Evolutionary conservation across 2,113 vertebrate species (phyloP), one percentile per base, ranked within the genome.

Genomic region (Butorides virescens): DNA sequence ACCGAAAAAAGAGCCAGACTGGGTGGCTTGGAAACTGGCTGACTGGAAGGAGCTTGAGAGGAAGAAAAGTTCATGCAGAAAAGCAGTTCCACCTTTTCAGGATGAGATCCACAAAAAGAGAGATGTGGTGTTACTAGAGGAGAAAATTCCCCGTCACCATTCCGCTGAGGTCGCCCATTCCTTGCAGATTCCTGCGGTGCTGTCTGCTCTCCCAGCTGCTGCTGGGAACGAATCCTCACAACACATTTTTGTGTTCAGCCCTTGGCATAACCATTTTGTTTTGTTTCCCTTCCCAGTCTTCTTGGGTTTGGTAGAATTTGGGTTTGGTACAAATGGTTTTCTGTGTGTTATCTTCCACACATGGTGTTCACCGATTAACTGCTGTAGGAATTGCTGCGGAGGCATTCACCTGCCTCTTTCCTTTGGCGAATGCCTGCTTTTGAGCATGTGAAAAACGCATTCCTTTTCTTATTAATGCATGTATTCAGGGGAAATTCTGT

Each of bases 401-500:
- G 52, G 4, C 7, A 3, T 15, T 36, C 37, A 6, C 55, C 49
- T 11, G 5, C 32, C 49, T 61, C 53, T 59, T 49, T 15, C 59
- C 26, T n/a, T 78, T 15, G 58, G 26, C 34, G 17, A 76, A 55
- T 16, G 32, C 9, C 16, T 39, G 12, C n/a, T 70, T 50, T 73
- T 63, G 39, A 34, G 65, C 1, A 0, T 5, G 17, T 22, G 53
- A 50, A 23, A 44, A 56, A 32, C 2, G 13, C 13, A 36, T 73
- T 75, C 15, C 23, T 77, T 71, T 56, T 42, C 26, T 46, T 22
- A 7, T 23, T 19, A 39, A 15, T 10, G 46, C 52, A 52, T 3
- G 4, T 0, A 1, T 16, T 66, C 0, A 0, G 55, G 50, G 61
- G 65, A 53, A 80, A 53, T 21, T 36, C 15, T 37, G 52, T 44